Evolutionary conservation across 92 coral and sea anemone genomes (phyloP), one percentile per base, ranked within the genome.

Genomic region (Phenganax subtilis): DNA sequence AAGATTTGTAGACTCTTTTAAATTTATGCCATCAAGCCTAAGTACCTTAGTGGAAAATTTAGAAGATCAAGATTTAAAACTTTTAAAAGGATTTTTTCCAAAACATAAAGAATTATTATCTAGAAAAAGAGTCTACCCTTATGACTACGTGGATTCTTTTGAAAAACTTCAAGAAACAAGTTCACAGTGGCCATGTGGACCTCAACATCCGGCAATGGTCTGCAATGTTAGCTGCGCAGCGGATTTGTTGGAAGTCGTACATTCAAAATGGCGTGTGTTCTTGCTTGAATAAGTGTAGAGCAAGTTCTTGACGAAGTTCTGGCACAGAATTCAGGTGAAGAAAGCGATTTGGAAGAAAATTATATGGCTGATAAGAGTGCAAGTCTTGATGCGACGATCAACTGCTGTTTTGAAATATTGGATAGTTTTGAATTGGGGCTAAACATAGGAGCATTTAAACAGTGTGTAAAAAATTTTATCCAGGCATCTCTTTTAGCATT

Each of bases 151-250:
- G n/a, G n/a, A n/a, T n/a, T n/a, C n/a, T n/a, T n/a, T n/a, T n/a
- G n/a, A n/a, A n/a, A n/a, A n/a, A n/a, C n/a, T n/a, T n/a, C n/a
- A n/a, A n/a, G n/a, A n/a, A n/a, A n/a, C n/a, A n/a, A n/a, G n/a
- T n/a, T n/a, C 85, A 84, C 84, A 62, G 76, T 76, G 87, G 87
- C 84, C 79, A 53, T 62, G 51, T 27, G 66, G 44, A 57, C 87
- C 55, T 77, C 84, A 78, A 78, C 78, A 84, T 78, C 57, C 57
- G 15, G 77, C 84, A 71, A 62, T 84, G 87, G 87, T 85, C 84
- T 85, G 87, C 80, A 52, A 66, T 85, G 61, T 71, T 12, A 72
- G n/a, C 55, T 66, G 47, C 62, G 60, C 80, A 85, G 87, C 87
- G 53, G 79, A 78, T 15, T 78, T 62, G 54, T 54, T 55, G 16